Conservation (phyloP, 2,888 invertebrate genomes). For the Drosophila meridionalis region DNA sequence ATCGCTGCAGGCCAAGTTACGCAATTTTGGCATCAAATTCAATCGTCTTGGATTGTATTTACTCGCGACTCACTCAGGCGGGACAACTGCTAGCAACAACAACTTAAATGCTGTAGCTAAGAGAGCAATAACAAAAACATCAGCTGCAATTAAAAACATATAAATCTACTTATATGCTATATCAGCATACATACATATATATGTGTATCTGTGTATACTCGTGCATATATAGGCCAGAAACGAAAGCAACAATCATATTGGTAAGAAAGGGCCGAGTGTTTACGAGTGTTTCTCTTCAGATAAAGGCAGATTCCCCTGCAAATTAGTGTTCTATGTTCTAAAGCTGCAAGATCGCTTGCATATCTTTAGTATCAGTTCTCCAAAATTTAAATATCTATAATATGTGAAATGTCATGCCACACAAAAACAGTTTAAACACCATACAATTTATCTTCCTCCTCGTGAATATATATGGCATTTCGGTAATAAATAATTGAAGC, state of each 20-base stretch:
- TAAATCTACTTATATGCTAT: slow-evolving; percentile 41
- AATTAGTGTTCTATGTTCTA: slow-evolving; percentile 14
- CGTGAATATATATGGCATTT: not conserved
- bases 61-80: slow-evolving; percentile 49
- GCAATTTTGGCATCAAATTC: slow-evolving; percentile 56
- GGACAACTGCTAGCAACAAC: slow-evolving; percentile 54
- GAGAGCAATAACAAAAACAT: slow-evolving; percentile 25
- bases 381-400: slow-evolving; percentile 3
- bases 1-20: slow-evolving; percentile 35
- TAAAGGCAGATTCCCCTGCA: slow-evolving; percentile 20
- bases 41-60: slow-evolving; percentile 46
- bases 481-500: not conserved
- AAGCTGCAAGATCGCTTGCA: slow-evolving; percentile 45
- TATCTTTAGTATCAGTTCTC: slow-evolving; percentile 13
- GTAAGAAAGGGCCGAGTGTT: slow-evolving; percentile 13
- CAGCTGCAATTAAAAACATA: slow-evolving; percentile 50
- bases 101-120: slow-evolving; percentile 21
- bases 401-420: not conserved
- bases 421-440: not conserved
- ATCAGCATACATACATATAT: not conserved
- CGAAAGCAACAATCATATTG: slow-evolving; percentile 20
- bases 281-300: slow-evolving; percentile 17
- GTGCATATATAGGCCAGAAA: slow-evolving; percentile 1
- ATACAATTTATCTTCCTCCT: not conserved
- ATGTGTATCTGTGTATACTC: not conserved